These are phyloP conservation scores for Dryoscopus gambensis DNA, from an alignment of 2,113 vertebrate genomes.

Conservation along the genomic window DNA sequence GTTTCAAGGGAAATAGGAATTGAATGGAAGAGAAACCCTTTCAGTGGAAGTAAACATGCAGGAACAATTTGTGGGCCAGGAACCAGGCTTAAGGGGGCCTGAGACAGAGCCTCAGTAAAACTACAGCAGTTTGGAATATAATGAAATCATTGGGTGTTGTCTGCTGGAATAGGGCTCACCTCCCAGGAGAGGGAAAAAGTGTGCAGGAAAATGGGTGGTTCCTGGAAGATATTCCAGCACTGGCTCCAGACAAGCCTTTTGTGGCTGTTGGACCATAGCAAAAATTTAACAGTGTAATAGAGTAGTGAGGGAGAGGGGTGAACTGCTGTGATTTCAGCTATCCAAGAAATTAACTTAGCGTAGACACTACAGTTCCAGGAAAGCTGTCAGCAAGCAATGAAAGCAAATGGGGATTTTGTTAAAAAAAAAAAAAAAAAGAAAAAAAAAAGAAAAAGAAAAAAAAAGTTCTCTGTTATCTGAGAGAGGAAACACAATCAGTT, in stretches of 20 bases:
- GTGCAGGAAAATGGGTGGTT: background rate
- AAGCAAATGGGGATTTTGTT: background rate
- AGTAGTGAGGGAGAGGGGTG: background rate
- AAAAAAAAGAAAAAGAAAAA: background rate
- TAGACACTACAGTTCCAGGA: background rate
- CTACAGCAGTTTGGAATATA: background rate
- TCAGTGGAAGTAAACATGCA: background rate
- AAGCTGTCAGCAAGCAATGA: slow-evolving; percentile 1
- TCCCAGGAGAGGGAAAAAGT: background rate
- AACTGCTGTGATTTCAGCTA: background rate
- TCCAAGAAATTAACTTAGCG: background rate
- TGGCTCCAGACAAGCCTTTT: background rate
- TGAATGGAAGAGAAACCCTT: background rate
- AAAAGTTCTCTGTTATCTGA: background rate
- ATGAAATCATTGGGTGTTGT: background rate
- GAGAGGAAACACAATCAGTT: background rate
- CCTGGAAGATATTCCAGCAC: background rate
- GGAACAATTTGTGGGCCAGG: background rate
- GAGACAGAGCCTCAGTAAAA: background rate
- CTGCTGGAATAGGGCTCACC: background rate
- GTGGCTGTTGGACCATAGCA: background rate
- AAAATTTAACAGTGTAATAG: background rate
- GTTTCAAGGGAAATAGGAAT: background rate
- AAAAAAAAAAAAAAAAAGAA: background rate
- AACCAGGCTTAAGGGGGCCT: background rate